Percentiles rank a stretch among this genome's conserved stretches.
Evolutionary conservation across 2,113 vertebrate genomes (phyloP).

Genomic region (Zingel zingel): DNA sequence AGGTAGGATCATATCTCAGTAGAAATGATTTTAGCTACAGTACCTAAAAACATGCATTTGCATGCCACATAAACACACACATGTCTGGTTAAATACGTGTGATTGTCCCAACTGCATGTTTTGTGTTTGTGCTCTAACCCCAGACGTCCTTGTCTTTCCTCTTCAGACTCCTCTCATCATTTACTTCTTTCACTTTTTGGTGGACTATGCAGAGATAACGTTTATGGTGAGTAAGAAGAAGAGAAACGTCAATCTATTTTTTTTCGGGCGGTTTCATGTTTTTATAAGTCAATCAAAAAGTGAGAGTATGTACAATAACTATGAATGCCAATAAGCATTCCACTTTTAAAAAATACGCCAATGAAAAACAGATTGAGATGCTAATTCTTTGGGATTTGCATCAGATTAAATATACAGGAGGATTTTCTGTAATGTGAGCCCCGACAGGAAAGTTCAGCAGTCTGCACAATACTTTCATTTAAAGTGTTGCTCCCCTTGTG

Average conservation of each 20-base stretch:
- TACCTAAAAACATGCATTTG: not conserved
- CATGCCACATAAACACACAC: not conserved
- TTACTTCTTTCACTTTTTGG: constrained; percentile 97
- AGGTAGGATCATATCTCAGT: too few species aligned
- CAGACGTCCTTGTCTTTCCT: constrained; percentile 42
- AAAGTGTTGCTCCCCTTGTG: not conserved
- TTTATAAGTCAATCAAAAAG: not conserved
- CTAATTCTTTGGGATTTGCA: not conserved
- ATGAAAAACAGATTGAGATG: not conserved
- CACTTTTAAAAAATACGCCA: too few species aligned
- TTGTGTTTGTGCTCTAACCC: not conserved
- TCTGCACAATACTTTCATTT: not conserved
- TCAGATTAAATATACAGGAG: not conserved
- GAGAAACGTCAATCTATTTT: not conserved
- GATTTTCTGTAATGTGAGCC: not conserved
- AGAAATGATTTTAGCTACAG: too few species aligned
- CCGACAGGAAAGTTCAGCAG: not conserved
- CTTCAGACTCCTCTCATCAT: constrained; percentile 94
- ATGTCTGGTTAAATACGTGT: not conserved
- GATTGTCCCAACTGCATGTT: not conserved
- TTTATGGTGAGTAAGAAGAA: constrained; percentile 91
- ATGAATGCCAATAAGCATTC: not conserved
- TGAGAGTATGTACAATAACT: not conserved
- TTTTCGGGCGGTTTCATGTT: not conserved
- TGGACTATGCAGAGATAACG: constrained; percentile 96